Percentiles rank a stretch among this genome's conserved stretches.
phyloP scores from a whole-genome alignment of 2,113 vertebrate species.

The Anhinga anhinga region DNA sequence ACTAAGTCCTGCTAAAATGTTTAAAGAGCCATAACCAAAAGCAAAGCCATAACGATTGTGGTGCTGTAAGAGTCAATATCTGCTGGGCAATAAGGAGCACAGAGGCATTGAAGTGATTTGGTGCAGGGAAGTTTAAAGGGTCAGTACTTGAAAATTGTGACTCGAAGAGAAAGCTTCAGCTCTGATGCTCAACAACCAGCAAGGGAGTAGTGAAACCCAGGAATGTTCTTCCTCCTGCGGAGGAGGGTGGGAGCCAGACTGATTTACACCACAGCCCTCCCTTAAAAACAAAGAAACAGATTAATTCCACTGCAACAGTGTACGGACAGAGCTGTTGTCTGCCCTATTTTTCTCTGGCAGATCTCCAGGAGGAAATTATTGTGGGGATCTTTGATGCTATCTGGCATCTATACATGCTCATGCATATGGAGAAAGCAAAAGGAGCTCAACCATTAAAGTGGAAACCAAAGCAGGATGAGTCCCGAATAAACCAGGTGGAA shows the following conservation, averaged over 20 bases:
- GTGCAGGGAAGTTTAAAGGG: neutral
- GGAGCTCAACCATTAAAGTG: neutral
- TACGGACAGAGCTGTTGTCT: neutral
- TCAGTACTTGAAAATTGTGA: neutral
- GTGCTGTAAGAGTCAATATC: neutral
- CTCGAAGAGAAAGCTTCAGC: neutral
- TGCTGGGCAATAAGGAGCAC: neutral
- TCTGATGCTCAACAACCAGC: neutral
- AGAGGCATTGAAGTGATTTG: neutral
- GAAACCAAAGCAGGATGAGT: neutral
- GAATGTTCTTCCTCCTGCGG: neutral
- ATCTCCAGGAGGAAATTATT: conserved; percentile 31
- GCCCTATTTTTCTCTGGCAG: neutral
- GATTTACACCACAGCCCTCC: neutral
- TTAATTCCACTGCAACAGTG: neutral
- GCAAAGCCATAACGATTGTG: neutral
- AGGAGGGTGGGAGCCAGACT: neutral
- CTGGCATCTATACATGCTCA: neutral
- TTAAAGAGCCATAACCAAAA: neutral
- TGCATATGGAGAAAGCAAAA: neutral
- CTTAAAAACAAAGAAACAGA: neutral
- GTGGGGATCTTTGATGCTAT: neutral
- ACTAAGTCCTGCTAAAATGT: neutral
- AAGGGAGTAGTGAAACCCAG: neutral
- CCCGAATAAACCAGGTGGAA: neutral